A percentile compares a stretch with the other conserved stretches of the same genome.
Evolutionary conservation across 1,140 invertebrate species (phyloP).

Genomic region (Aphelinus certus): DNA sequence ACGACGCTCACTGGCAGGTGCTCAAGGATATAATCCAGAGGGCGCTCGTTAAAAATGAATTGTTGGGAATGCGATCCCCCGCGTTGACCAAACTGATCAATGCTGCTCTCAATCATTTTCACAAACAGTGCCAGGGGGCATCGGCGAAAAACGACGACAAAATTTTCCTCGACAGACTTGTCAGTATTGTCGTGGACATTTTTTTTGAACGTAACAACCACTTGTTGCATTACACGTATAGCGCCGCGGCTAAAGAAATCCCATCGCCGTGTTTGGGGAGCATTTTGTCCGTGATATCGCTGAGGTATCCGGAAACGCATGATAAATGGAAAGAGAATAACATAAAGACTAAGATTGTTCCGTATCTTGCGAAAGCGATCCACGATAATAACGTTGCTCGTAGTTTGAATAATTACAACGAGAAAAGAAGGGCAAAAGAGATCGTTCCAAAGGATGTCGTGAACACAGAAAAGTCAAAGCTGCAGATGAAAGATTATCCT

Average conservation of each 20-base stretch:
- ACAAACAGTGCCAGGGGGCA: slow-evolving; percentile 5
- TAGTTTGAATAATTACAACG: too few relatives aligned
- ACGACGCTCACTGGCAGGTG: slow-evolving; percentile 36
- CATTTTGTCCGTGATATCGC: neutral
- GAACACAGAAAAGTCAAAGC: neutral
- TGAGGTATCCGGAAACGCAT: slow-evolving; percentile 15
- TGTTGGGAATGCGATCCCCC: neutral
- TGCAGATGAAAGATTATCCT: slow-evolving; percentile 10
- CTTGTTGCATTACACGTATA: too few relatives aligned
- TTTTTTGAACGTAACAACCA: neutral
- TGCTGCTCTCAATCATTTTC: neutral
- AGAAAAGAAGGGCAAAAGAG: too few relatives aligned
- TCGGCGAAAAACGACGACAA: neutral
- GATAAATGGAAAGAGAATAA: neutral
- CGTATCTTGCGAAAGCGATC: slow-evolving; percentile 5
- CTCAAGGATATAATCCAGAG: slow-evolving; percentile 43
- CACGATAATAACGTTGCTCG: neutral
- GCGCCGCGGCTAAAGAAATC: too few relatives aligned
- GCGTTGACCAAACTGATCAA: neutral
- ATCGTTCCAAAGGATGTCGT: too few relatives aligned
- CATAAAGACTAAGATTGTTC: neutral
- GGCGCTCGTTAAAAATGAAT: slow-evolving; percentile 34
- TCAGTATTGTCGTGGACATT: slow-evolving; percentile 2
- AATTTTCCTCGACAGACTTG: slow-evolving; percentile 7
- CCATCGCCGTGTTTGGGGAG: neutral